Evolutionary conservation across 2,888 invertebrate genomes (phyloP).

Genomic region (Ochropleura leucogaster): DNA sequence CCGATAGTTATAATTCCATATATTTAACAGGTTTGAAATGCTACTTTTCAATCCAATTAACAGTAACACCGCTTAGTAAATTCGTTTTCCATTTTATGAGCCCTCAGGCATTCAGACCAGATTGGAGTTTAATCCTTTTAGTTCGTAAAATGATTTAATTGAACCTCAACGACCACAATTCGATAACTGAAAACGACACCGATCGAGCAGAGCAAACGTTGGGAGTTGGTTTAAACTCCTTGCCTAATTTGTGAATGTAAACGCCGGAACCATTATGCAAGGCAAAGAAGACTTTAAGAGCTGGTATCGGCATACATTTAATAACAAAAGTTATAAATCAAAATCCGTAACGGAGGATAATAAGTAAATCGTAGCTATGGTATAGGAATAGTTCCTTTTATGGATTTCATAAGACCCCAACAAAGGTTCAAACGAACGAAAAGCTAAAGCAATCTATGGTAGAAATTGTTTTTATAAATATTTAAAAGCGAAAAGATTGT

Average conservation of each 20-base stretch:
- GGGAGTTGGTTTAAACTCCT: background rate
- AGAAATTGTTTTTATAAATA: background rate
- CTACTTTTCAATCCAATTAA: background rate
- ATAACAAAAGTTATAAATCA: background rate
- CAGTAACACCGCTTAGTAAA: background rate
- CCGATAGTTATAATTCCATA: background rate
- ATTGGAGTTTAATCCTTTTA: constrained; percentile 13
- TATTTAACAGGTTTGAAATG: background rate
- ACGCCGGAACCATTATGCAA: background rate
- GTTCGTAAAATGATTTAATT: constrained; percentile 5
- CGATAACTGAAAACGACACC: constrained; percentile 1
- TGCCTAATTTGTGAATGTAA: background rate
- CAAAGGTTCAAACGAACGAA: background rate
- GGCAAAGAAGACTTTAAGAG: background rate
- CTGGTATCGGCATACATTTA: background rate
- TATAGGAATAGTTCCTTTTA: background rate
- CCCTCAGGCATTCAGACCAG: background rate
- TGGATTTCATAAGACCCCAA: background rate
- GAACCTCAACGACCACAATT: background rate
- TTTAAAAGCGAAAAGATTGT: constrained; percentile 6
- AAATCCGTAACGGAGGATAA: background rate
- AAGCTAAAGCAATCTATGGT: background rate
- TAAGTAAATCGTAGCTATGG: background rate
- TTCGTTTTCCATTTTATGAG: constrained; percentile 9
- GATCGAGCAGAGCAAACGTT: background rate